A percentile compares a stretch with the other conserved stretches of the same genome.
Conservation (phyloP, 2,888 invertebrate species). For the Sericinus montela region DNA sequence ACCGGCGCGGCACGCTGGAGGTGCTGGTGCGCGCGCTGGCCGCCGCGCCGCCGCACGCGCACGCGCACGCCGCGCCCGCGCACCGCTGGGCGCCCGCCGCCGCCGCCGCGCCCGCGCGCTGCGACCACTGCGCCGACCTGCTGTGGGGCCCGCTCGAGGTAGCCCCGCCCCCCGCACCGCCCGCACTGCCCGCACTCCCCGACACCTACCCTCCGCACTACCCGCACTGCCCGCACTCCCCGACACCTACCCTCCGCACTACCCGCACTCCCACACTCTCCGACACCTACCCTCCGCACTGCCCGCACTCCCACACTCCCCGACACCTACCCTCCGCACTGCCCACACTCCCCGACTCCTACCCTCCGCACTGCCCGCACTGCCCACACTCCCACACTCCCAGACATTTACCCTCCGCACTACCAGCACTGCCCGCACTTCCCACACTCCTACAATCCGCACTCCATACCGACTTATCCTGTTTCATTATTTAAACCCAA, state of each 20-base stretch:
- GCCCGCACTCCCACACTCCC: too few relatives aligned
- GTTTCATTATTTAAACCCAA: too few relatives aligned
- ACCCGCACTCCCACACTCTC: too few relatives aligned
- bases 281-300: too few relatives aligned
- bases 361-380: slow-evolving; percentile 91
- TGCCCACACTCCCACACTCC: slow-evolving; percentile 71
- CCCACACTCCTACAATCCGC: slow-evolving; percentile 94
- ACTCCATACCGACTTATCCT: slow-evolving; percentile 81
- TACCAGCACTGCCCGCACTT: slow-evolving; percentile 83
- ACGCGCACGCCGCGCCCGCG: slow-evolving; percentile 83
- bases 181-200: slow-evolving; percentile 82
- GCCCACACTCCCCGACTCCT: slow-evolving; percentile 81
- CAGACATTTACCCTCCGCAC: slow-evolving; percentile 15
- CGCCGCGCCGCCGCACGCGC: slow-evolving; percentile 78
- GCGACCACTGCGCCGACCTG: slow-evolving; percentile 93
- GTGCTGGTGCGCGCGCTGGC: slow-evolving; percentile 92
- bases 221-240: slow-evolving; percentile 82
- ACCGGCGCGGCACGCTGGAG: slow-evolving; percentile 94
- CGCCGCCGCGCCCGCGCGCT: slow-evolving; percentile 92
- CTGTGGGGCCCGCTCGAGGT: slow-evolving; percentile 95
- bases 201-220: too few relatives aligned
- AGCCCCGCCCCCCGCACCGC: slow-evolving; percentile 86
- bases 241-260: too few relatives aligned
- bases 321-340: too few relatives aligned
- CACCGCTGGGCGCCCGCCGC: slow-evolving; percentile 82